Conservation (phyloP, 2,888 invertebrate species). For the Pandemis corylana region DNA sequence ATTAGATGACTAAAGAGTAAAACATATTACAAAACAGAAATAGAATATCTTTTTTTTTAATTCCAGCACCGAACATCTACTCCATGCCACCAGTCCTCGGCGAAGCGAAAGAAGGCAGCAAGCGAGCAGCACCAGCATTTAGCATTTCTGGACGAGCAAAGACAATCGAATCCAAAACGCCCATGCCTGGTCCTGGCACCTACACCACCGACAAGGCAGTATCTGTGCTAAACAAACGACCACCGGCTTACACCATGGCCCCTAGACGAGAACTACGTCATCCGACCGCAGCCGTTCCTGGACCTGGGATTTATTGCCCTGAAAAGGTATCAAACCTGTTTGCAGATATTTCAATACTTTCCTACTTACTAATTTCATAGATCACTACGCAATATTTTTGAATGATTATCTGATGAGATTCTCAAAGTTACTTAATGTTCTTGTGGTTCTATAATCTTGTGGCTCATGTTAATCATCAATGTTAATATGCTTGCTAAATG, state of each 20-base stretch:
- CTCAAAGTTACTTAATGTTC: not conserved
- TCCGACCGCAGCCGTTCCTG: conserved; percentile 74
- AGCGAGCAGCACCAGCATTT: conserved; percentile 93
- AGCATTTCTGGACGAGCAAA: conserved; percentile 94
- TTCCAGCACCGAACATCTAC: conserved; percentile 94
- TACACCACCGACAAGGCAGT: conserved; percentile 86
- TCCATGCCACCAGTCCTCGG: conserved; percentile 92
- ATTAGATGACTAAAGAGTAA: not conserved
- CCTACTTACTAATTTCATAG: not conserved
- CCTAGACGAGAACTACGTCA: conserved; percentile 75
- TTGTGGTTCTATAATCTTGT: not conserved
- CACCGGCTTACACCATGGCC: conserved; percentile 95
- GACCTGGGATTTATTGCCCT: conserved; percentile 88
- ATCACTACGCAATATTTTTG: not conserved
- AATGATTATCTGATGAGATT: not conserved
- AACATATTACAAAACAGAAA: not conserved
- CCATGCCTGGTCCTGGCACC: conserved; percentile 93
- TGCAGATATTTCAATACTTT: no score
- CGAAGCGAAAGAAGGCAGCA: conserved; percentile 81
- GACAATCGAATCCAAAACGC: conserved; percentile 69
- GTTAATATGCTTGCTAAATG: not conserved
- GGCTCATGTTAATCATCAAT: not conserved
- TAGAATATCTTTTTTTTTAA: conserved; percentile 28
- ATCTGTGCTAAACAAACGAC: conserved; percentile 72
- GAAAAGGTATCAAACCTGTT: conserved; percentile 79